Percentiles rank a stretch among this genome's conserved stretches.
Evolutionary conservation across 2,888 invertebrate species (phyloP).

Genomic region (Lasioglossum marginatum): DNA sequence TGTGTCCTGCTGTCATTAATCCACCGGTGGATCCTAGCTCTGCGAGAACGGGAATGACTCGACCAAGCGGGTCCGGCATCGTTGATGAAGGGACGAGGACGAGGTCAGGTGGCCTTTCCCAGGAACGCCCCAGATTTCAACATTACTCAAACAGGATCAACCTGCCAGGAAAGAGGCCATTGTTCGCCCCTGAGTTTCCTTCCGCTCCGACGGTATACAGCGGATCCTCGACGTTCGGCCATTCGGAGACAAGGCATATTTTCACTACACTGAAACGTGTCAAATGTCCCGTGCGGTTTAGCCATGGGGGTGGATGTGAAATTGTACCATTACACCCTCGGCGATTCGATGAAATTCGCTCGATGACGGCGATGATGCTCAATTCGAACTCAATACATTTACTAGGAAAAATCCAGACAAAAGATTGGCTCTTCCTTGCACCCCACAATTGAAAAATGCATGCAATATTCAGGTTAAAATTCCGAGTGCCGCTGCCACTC

Average conservation of each 20-base stretch:
- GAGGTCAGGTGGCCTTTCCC: constrained; percentile 82
- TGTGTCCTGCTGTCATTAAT: constrained; percentile 57
- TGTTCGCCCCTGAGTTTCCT: constrained; percentile 77
- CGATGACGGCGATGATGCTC: background rate
- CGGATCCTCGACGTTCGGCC: constrained; percentile 36
- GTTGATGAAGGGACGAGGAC: constrained; percentile 67
- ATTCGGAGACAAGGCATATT: constrained; percentile 51
- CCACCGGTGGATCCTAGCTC: constrained; percentile 39
- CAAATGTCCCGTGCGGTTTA: constrained; percentile 26
- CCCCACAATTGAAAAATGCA: background rate
- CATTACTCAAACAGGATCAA: constrained; percentile 84
- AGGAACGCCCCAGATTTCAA: constrained; percentile 84
- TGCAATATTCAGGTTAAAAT: background rate
- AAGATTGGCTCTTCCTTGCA: background rate
- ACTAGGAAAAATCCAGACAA: background rate
- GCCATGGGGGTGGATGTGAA: background rate
- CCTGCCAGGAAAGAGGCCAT: constrained; percentile 80
- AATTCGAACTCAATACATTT: too few species aligned
- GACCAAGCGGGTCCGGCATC: constrained; percentile 63
- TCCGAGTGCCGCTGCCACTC: background rate
- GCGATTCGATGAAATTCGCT: background rate
- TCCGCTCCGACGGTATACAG: constrained; percentile 70
- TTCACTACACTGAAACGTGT: constrained; percentile 30
- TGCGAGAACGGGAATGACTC: constrained; percentile 69
- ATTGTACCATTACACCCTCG: background rate